Base-by-base conservation (phyloP, 1,140 invertebrate genomes). In the Marisa cornuarietis region DNA sequence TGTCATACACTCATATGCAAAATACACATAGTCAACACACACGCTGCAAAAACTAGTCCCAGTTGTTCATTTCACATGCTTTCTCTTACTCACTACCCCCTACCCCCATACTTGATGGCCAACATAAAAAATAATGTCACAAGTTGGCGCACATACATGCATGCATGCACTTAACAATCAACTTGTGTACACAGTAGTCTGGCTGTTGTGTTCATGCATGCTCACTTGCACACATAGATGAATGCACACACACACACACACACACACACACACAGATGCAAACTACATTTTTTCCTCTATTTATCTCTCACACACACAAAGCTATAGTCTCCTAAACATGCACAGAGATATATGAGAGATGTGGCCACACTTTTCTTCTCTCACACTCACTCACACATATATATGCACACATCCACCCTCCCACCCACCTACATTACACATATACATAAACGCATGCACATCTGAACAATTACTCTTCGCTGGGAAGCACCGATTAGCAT, bases 231-330 rank as follows among this genome's bases (percentile, higher is more conserved):
- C 31, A 42, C 31, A 42, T 42, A 42, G 3, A 42, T 42, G 31
- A 2, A 42, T 42, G 31, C 6, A 6, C 11, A 14, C 11, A 54
- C 71, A 72, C 71, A 72, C 71, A 73, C 11, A 54, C 71, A 72
- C 71, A 72, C 71, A 73, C 49, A 73, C 71, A 73, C 71, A 54
- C 49, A 58, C 49, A 54, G 20, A 49, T 9, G 9, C 69, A 71
- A 31, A 71, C 66, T 26, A 20, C 14, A 69, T 69, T 3, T 4
- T 4, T 20, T 65, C 62, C 18, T 65, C 62, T 20, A 4, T 20
- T 65, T 65, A 24, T 65, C 18, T 20, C 18, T 20, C 62, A 65
- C 18, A 65, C 7, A 65, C 62, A 65, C 18, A 65, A 20, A 65
- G 2, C 62, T 20, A 65, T 4, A 24, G 62, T 65, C 62, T 65